Conservation (phyloP, 2,888 invertebrate genomes). For the Cecidostiba fungosa region DNA sequence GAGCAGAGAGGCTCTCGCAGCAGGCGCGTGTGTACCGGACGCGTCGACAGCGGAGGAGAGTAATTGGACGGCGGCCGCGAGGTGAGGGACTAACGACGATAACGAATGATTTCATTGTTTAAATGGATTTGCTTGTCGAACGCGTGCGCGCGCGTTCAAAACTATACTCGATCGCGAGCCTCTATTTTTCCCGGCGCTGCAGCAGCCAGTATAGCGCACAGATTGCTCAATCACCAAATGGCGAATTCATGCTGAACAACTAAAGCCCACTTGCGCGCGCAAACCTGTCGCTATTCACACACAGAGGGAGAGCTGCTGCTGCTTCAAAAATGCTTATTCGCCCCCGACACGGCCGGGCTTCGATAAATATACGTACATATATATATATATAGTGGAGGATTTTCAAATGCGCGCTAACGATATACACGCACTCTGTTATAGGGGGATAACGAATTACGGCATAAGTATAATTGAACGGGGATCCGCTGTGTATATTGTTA, state of each 20-base stretch:
- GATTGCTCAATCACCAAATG: slow-evolving; percentile 56
- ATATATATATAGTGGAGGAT: background rate
- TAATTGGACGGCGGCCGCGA: slow-evolving; percentile 31
- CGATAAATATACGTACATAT: background rate
- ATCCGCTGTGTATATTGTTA: background rate
- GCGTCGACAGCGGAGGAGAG: slow-evolving; percentile 7
- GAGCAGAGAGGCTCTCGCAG: background rate
- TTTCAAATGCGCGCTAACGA: background rate
- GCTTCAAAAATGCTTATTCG: slow-evolving; percentile 40
- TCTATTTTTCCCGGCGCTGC: background rate
- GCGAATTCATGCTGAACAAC: slow-evolving; percentile 53
- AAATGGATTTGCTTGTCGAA: slow-evolving; percentile 56
- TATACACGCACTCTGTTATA: background rate
- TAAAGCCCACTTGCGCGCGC: slow-evolving; percentile 22
- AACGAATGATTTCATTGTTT: slow-evolving; percentile 63
- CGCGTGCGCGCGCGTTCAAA: slow-evolving; percentile 1
- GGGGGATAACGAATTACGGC: slow-evolving; percentile 34
- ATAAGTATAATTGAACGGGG: slow-evolving; percentile 24
- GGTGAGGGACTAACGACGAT: slow-evolving; percentile 48
- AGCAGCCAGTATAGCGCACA: too few species aligned
- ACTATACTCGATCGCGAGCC: slow-evolving; percentile 5
- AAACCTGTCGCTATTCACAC: background rate
- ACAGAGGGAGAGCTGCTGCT: background rate
- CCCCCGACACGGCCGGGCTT: background rate
- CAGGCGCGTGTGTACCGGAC: background rate